A percentile compares a stretch with the other conserved stretches of the same genome.
These are phyloP conservation scores for Patella ulyssiponensis DNA, from an alignment of 2,888 invertebrate genomes.

Conservation along the genomic window DNA sequence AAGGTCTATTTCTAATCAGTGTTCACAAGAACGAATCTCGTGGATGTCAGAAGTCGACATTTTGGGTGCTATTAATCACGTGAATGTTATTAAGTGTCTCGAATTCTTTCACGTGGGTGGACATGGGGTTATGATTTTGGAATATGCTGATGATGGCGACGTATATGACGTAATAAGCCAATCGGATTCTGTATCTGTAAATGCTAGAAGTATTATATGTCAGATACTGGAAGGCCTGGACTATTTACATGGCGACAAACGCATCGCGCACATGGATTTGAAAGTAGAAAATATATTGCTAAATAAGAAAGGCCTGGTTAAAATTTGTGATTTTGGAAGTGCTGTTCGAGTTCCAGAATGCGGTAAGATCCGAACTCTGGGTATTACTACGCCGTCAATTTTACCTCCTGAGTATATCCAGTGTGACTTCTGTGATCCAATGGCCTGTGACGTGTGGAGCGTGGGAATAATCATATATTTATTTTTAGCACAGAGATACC, in stretches of 20 bases:
- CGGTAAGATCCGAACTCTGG: background rate
- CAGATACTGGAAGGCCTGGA: background rate
- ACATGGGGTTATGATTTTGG: background rate
- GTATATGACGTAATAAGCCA: background rate
- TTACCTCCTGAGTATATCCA: background rate
- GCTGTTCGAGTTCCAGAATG: background rate
- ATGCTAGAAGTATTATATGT: background rate
- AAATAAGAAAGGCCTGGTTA: background rate
- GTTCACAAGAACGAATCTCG: background rate
- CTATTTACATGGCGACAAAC: background rate
- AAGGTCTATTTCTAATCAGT: background rate
- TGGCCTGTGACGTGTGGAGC: background rate
- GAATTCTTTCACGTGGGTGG: background rate
- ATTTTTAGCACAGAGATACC: background rate
- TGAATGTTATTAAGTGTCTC: background rate
- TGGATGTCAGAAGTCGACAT: background rate
- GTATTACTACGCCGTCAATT: background rate
- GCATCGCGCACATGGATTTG: background rate
- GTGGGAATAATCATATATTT: background rate
- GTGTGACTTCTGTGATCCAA: background rate
- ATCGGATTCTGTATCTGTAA: background rate
- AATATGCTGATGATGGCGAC: background rate
- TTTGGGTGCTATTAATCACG: background rate
- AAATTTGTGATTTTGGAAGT: conserved; percentile 1
- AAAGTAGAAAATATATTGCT: background rate